phyloP scores from a whole-genome alignment of 2,888 invertebrate species.

The Gari tellinella region DNA sequence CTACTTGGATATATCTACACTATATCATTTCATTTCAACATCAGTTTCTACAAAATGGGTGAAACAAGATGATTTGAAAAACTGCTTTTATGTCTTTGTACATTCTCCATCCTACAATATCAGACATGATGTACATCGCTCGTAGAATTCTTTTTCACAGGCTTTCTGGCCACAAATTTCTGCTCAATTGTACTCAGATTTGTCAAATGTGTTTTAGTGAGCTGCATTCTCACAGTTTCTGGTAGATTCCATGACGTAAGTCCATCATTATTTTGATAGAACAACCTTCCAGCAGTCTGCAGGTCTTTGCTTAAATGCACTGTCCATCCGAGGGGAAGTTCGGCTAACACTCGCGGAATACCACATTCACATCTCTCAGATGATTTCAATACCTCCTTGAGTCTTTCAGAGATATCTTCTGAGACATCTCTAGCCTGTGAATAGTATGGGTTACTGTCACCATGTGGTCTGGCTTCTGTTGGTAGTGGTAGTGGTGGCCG shows the following conservation, averaged over 20 bases:
- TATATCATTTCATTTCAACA: too few species aligned
- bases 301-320: slow-evolving; percentile 72
- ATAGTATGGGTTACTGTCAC: slow-evolving; percentile 60
- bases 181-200: slow-evolving; percentile 23
- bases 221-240: slow-evolving; percentile 56
- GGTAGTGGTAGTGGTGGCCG: slow-evolving; percentile 66
- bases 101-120: too few species aligned
- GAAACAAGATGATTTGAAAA: too few species aligned
- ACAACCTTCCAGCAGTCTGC: slow-evolving; percentile 62
- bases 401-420: slow-evolving; percentile 63
- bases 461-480: slow-evolving; percentile 12
- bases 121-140: too few species aligned
- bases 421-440: slow-evolving; percentile 63
- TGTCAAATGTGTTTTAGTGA: slow-evolving; percentile 56
- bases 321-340: slow-evolving; percentile 72
- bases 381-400: slow-evolving; percentile 65
- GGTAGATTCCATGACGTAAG: slow-evolving; percentile 72
- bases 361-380: slow-evolving; percentile 76
- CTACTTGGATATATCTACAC: too few species aligned
- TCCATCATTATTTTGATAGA: slow-evolving; percentile 69
- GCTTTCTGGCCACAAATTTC: too few species aligned
- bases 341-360: slow-evolving; percentile 66
- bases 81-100: too few species aligned
- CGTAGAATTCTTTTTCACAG: too few species aligned
- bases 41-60: too few species aligned